Evolutionary conservation across 2,888 invertebrate species (phyloP).

Genomic region (Drosophila pseudotakahashii): DNA sequence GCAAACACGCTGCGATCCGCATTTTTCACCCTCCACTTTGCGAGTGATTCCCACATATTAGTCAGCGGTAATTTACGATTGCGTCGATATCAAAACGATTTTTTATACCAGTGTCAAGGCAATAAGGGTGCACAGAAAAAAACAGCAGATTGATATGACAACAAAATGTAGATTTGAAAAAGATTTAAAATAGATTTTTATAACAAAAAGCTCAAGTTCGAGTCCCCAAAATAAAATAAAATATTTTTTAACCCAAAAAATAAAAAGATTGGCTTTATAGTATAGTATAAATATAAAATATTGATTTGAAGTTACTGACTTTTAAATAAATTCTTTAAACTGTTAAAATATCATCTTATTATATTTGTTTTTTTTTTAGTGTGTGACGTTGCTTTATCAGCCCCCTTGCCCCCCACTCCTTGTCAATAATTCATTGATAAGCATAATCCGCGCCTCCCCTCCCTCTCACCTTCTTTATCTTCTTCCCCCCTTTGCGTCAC

Average conservation of each 20-base stretch:
- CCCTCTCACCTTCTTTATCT: neutral
- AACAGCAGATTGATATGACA: neutral
- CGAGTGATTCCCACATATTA: slow-evolving; percentile 21
- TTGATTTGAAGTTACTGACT: too few relatives aligned
- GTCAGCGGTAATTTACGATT: slow-evolving; percentile 26
- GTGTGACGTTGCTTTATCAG: neutral
- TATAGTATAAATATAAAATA: too few relatives aligned
- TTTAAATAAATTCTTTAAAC: neutral
- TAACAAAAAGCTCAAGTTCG: too few relatives aligned
- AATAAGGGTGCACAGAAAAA: neutral
- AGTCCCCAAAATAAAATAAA: too few relatives aligned
- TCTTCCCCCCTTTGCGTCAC: neutral
- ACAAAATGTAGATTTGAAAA: too few relatives aligned
- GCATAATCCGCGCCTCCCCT: slow-evolving; percentile 5
- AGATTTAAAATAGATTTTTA: too few relatives aligned
- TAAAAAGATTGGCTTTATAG: too few relatives aligned
- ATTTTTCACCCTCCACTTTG: neutral
- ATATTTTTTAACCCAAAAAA: too few relatives aligned
- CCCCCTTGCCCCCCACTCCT: neutral
- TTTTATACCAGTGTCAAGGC: slow-evolving; percentile 34
- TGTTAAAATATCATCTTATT: too few relatives aligned
- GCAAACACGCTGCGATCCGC: neutral
- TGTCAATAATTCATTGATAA: slow-evolving; percentile 31
- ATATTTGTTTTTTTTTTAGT: neutral
- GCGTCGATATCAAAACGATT: slow-evolving; percentile 8